Evolutionary conservation across 2,113 vertebrate species (phyloP).

Genomic region (pig (Sus scrofa)): T2T-Sscrofa CM000824.6:84892501-84893000

Average conservation of each 20-base stretch:
- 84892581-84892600: background rate
- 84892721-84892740: background rate
- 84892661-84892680: too few species aligned
- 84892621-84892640: background rate
- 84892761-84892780: background rate
- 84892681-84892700: background rate
- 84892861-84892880: background rate
- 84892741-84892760: background rate
- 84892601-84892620: background rate
- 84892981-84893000: background rate
- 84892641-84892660: background rate
- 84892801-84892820: background rate
- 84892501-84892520: background rate
- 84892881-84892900: background rate
- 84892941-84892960: background rate
- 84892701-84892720: background rate
- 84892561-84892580: background rate
- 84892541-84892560: too few species aligned
- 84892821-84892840: background rate
- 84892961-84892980: background rate
- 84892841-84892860: fast-evolving
- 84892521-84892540: background rate
- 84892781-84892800: background rate
- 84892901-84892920: background rate
- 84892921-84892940: background rate